A percentile compares a stretch with the other conserved stretches of the same genome.
phyloP scores from a whole-genome alignment of 2,113 vertebrate genomes.

The Phoenicopterus ruber region DNA sequence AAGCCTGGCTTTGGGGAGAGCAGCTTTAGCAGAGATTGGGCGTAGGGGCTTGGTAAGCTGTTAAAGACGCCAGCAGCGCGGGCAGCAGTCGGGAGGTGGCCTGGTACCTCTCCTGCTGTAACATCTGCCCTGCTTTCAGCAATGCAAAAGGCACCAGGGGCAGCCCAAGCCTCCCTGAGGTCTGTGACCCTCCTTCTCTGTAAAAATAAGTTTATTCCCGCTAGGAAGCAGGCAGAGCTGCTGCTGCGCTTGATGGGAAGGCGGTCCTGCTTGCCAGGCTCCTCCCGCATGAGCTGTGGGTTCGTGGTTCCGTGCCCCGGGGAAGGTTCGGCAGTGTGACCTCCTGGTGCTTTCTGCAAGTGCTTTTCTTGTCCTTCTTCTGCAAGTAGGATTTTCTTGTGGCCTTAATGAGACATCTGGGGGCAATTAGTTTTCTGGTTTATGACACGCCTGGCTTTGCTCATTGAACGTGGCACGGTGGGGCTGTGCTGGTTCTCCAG shows the following conservation, averaged over 20 bases:
- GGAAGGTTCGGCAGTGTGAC: neutral
- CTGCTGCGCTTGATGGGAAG: neutral
- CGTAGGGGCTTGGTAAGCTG: neutral
- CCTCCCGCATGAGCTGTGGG: rapidly evolving
- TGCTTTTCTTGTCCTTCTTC: too few relatives aligned
- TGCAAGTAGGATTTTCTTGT: neutral
- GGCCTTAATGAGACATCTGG: constrained; percentile 44
- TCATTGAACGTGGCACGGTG: neutral
- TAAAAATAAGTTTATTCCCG: neutral
- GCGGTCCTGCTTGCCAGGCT: neutral
- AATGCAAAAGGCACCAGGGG: neutral
- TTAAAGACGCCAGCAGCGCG: rapidly evolving
- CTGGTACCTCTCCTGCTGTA: neutral
- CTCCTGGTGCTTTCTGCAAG: neutral
- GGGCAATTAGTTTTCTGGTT: neutral
- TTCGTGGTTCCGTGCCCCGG: rapidly evolving
- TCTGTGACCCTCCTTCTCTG: neutral
- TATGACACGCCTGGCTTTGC: neutral
- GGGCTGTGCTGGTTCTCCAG: neutral
- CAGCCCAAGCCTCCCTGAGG: rapidly evolving
- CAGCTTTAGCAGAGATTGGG: neutral
- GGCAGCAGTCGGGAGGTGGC: rapidly evolving
- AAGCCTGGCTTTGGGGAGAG: neutral
- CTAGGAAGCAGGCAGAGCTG: neutral
- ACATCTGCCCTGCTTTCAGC: neutral